Conservation (phyloP, 2,888 invertebrate genomes). For the Mythimna impura region DNA sequence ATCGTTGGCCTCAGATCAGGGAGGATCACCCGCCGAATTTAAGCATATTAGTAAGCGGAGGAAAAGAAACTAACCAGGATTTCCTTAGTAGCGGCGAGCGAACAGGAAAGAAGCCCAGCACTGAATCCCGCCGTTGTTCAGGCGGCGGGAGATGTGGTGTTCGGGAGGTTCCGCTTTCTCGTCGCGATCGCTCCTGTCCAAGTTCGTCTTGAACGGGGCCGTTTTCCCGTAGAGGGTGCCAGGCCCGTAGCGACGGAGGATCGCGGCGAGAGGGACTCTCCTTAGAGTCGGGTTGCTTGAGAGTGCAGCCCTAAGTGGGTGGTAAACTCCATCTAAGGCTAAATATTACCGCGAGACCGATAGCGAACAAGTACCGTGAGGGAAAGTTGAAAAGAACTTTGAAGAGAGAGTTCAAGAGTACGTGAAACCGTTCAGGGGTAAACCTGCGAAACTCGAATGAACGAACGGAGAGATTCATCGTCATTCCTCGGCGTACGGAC, state of each 20-base stretch:
- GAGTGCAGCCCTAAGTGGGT: conserved; percentile 91
- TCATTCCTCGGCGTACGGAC: conserved; percentile 70
- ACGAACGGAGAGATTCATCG: conserved; percentile 83
- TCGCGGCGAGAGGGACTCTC: conserved; percentile 71
- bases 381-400: conserved; percentile 93
- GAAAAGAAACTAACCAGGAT: conserved; percentile 91
- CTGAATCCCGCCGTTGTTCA: conserved; percentile 85
- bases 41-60: conserved; percentile 93
- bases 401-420: conserved; percentile 90
- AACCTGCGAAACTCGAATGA: conserved; percentile 90
- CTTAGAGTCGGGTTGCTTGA: conserved; percentile 90
- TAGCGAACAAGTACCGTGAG: conserved; percentile 93
- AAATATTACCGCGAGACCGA: conserved; percentile 92
- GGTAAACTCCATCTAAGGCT: conserved; percentile 91
- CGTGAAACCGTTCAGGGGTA: conserved; percentile 89
- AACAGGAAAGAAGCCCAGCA: conserved; percentile 91
- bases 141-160: conserved; percentile 90
- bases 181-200: conserved; percentile 76
- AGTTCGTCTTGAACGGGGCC: conserved; percentile 89
- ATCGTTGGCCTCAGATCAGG: conserved; percentile 77
- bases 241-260: conserved; percentile 86
- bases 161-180: conserved; percentile 83
- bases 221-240: conserved; percentile 80
- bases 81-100: conserved; percentile 80
- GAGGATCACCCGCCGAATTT: conserved; percentile 88